phyloP scores from a whole-genome alignment of 2,888 invertebrate species.

The Rhopalosiphum nymphaeae region DNA sequence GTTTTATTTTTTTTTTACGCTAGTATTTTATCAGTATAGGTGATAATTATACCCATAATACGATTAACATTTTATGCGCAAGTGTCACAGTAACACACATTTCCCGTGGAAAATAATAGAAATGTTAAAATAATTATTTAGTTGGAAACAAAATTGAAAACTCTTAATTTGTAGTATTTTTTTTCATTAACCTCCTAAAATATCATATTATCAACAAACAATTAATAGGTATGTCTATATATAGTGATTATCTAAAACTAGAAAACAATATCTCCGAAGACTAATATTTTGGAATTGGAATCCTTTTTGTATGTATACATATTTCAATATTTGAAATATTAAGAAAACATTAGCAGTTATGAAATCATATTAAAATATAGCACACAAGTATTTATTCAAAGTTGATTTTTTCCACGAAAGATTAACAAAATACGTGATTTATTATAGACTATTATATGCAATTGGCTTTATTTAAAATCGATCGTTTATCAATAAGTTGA shows the following conservation, averaged over 20 bases:
- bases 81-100: background rate
- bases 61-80: background rate
- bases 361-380: background rate
- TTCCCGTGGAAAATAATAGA: background rate
- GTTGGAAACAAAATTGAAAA: background rate
- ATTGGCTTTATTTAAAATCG: background rate
- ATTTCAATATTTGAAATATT: background rate
- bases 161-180: background rate
- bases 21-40: background rate
- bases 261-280: background rate
- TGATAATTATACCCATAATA: background rate
- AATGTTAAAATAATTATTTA: background rate
- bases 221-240: background rate
- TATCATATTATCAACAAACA: background rate
- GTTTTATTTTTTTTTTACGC: background rate
- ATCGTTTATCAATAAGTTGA: background rate
- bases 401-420: too few species aligned
- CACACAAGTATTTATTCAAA: too few species aligned
- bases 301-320: background rate
- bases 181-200: background rate
- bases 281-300: background rate
- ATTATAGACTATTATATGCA: background rate
- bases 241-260: background rate
- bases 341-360: background rate
- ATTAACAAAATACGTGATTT: too few species aligned